A percentile compares a stretch with the other conserved stretches of the same genome.
phyloP scores from a whole-genome alignment of 2,797 vertebrate genomes.

The Paramormyrops hopkinsi region DNA sequence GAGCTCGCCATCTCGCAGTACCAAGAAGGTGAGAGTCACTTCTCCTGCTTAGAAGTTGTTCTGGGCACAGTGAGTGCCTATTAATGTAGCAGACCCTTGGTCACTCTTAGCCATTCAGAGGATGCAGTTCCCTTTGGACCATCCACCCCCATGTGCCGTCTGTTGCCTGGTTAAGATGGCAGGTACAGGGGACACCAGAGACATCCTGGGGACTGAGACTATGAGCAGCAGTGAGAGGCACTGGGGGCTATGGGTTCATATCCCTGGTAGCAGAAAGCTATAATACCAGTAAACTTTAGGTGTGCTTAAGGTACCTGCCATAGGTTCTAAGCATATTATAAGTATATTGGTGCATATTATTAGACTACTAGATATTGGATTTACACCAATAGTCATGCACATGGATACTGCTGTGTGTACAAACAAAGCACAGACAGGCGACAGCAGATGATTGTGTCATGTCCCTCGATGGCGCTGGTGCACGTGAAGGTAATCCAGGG shows the following conservation, averaged over 20 bases:
- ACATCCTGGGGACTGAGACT: not conserved
- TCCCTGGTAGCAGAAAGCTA: not conserved
- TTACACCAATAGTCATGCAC: not conserved
- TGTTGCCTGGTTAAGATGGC: not conserved
- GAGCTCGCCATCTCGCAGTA: constrained; percentile 66
- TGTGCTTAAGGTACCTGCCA: not conserved
- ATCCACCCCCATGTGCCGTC: not conserved
- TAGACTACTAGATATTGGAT: not conserved
- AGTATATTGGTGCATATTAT: not conserved
- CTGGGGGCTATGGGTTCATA: not conserved
- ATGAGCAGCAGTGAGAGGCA: not conserved
- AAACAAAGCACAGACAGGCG: not conserved
- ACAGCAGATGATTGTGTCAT: not conserved
- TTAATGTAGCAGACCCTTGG: not conserved
- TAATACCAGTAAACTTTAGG: not conserved
- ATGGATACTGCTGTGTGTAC: not conserved
- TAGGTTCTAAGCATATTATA: not conserved
- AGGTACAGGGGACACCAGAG: not conserved
- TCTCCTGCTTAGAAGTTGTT: not conserved
- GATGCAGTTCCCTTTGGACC: not conserved
- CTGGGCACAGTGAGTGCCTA: not conserved
- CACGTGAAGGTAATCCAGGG: not conserved
- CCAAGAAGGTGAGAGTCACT: constrained; percentile 72
- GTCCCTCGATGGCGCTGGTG: not conserved
- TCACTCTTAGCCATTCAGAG: not conserved